Percentiles rank a stretch among this genome's conserved stretches.
phyloP scores from a whole-genome alignment of 1,140 invertebrate species.

The Dreissena rostriformis region DNA sequence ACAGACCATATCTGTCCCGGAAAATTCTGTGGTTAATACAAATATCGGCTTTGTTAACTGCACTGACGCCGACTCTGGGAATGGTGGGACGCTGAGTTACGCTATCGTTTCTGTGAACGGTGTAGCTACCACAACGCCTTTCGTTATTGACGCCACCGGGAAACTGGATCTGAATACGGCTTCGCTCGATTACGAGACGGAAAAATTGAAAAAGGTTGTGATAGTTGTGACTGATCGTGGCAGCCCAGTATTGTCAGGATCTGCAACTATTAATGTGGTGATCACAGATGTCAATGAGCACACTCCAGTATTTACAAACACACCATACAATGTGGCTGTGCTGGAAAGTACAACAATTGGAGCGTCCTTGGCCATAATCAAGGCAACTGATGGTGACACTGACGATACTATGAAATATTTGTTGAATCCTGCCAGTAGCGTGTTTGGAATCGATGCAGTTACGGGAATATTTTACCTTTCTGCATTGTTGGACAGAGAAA shows the following conservation, averaged over 20 bases:
- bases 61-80: conserved; percentile 65
- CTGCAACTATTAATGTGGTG: conserved; percentile 53
- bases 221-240: conserved; percentile 57
- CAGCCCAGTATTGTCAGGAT: conserved; percentile 36
- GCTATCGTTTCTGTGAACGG: conserved; percentile 81
- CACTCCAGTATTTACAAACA: conserved; percentile 47
- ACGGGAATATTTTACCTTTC: conserved; percentile 51
- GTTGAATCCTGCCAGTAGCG: conserved; percentile 18
- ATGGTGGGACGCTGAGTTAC: conserved; percentile 46
- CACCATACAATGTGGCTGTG: conserved; percentile 30
- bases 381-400: conserved; percentile 57
- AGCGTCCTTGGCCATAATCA: conserved; percentile 44
- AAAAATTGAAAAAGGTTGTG: conserved; percentile 20
- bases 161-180: conserved; percentile 19
- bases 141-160: conserved; percentile 18
- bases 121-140: conserved; percentile 33
- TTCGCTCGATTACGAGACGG: conserved; percentile 44
- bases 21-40: conserved; percentile 93
- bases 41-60: conserved; percentile 91
- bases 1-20: conserved; percentile 84
- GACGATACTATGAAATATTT: conserved; percentile 42
- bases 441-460: conserved; percentile 47
- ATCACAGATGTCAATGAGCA: conserved; percentile 61
- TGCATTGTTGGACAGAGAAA: conserved; percentile 57
- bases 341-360: conserved; percentile 50